A percentile compares a stretch with the other conserved stretches of the same genome.
Conservation (phyloP, 2,888 invertebrate genomes). For the Habrosyne pyritoides region DNA sequence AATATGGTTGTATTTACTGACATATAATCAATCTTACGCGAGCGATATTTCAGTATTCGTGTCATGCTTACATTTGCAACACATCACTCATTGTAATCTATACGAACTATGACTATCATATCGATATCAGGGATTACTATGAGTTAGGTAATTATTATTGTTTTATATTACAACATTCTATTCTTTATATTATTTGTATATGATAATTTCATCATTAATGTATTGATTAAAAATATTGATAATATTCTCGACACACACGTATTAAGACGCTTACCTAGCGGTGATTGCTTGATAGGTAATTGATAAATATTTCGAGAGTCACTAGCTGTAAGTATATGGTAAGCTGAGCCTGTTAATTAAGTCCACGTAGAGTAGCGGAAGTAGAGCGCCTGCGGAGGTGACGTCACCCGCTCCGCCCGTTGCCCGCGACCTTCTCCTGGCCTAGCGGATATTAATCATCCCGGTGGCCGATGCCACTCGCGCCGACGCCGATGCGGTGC, state of each 20-base stretch:
- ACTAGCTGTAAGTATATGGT: neutral
- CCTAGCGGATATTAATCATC: constrained; percentile 80
- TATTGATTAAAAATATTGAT: neutral
- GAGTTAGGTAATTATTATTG: neutral
- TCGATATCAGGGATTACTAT: neutral
- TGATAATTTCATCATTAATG: too few relatives aligned
- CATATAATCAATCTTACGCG: neutral
- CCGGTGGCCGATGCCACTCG: constrained; percentile 57
- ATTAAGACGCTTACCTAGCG: neutral
- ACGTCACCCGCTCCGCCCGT: constrained; percentile 63
- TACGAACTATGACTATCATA: neutral
- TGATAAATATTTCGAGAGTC: neutral
- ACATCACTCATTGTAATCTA: neutral
- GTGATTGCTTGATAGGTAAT: neutral
- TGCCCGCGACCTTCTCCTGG: constrained; percentile 68
- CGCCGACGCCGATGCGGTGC: constrained; percentile 29
- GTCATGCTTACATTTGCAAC: neutral
- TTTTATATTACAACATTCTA: neutral
- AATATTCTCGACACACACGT: neutral
- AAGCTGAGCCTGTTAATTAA: constrained; percentile 42
- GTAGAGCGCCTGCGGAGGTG: constrained; percentile 69
- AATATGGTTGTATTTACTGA: neutral
- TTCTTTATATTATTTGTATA: neutral
- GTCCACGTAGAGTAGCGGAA: constrained; percentile 66
- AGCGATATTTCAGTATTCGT: neutral